A percentile compares a stretch with the other conserved stretches of the same genome.
Evolutionary conservation across 64 coral and sea anemone genomes (phyloP).

Genomic region (Stichodactyla mertensii): DNA sequence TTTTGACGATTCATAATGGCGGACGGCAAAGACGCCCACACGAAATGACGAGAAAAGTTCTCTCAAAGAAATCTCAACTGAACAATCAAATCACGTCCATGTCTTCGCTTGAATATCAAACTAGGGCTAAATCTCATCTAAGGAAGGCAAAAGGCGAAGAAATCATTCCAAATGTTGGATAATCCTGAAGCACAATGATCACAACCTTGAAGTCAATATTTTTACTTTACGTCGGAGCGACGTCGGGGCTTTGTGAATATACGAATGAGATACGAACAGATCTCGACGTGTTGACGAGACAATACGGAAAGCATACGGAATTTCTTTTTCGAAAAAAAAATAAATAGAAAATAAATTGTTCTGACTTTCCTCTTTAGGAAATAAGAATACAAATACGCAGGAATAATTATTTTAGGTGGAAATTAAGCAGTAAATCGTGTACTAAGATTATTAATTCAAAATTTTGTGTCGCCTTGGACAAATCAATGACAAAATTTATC

Average conservation of each 20-base stretch:
- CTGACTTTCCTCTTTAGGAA: not conserved
- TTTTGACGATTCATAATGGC: slow-evolving; percentile 55
- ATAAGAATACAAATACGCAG: not conserved
- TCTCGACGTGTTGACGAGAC: not conserved
- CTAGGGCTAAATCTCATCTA: not conserved
- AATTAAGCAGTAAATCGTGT: too few relatives aligned
- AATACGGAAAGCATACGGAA: not conserved
- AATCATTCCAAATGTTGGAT: not conserved
- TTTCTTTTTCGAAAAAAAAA: not conserved
- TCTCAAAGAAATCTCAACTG: slow-evolving; percentile 13
- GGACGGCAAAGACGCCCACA: slow-evolving; percentile 23
- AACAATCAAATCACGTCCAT: not conserved
- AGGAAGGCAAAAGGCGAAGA: not conserved
- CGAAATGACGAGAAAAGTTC: slow-evolving; percentile 1
- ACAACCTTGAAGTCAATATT: slow-evolving; percentile 5
- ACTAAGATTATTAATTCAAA: not conserved
- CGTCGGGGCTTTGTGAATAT: not conserved
- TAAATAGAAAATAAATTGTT: too few relatives aligned
- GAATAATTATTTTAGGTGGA: too few relatives aligned
- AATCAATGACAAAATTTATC: too few relatives aligned
- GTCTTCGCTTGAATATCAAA: not conserved
- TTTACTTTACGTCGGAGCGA: not conserved
- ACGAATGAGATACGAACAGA: not conserved
- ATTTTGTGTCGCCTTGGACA: too few relatives aligned
- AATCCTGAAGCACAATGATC: not conserved